Percentiles rank a stretch among this genome's conserved stretches.
Conservation (phyloP, 2,888 invertebrate genomes). For the Cacoxenus indagator region DNA sequence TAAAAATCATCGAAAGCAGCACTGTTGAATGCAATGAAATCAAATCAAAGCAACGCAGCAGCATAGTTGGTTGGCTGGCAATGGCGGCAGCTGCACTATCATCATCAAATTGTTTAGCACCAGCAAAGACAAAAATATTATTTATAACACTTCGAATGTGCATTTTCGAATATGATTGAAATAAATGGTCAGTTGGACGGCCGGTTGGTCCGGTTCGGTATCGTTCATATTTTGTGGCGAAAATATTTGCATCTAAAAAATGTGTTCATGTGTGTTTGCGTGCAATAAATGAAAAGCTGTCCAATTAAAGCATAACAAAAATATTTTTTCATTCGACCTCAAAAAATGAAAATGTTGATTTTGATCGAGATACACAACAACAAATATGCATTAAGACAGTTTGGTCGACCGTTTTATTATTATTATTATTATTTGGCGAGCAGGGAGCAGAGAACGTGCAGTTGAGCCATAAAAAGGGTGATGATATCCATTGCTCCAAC, state of each 20-base stretch:
- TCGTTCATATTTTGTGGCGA: slow-evolving; percentile 9
- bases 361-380: background rate
- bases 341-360: background rate
- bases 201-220: background rate
- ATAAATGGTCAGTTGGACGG: slow-evolving; percentile 16
- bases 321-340: slow-evolving; percentile 7
- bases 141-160: slow-evolving; percentile 21
- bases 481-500: background rate
- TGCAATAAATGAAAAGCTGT: slow-evolving; percentile 32
- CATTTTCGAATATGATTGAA: slow-evolving; percentile 12
- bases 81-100: background rate
- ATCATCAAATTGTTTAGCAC: background rate
- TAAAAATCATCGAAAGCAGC: slow-evolving; percentile 9
- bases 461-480: background rate
- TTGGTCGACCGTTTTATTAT: no score
- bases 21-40: background rate
- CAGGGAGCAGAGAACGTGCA: background rate
- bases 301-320: slow-evolving; percentile 51
- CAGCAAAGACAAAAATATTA: slow-evolving; percentile 9
- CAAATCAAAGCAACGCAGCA: background rate
- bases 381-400: background rate
- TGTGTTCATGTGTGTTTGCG: background rate
- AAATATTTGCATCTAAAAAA: slow-evolving; percentile 15
- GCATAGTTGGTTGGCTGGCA: no score
- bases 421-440: no score